Base-by-base conservation (phyloP, 1,140 invertebrate genomes). In the Drosophila micromelanica region DNA sequence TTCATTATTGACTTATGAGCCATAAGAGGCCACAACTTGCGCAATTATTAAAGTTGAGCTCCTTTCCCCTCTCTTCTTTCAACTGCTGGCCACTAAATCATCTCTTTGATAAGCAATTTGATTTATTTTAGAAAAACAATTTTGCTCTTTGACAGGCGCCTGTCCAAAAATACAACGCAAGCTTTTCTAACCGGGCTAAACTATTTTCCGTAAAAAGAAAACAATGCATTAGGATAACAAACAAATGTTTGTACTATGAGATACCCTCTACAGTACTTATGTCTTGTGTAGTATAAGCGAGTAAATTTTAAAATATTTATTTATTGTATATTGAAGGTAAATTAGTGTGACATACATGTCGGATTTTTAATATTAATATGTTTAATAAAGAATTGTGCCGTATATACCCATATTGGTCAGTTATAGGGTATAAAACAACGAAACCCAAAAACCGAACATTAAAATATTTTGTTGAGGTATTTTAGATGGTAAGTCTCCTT, bases 51-150 rank as follows among this genome's bases (percentile, higher is more conserved):
- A 86, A 86, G 82, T 86, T 76, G 64, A 78, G 55, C 67, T 59
- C 64, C 37, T 60, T 49, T 51, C 11, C 20, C 30, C 15, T 23
- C 43, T 13, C n/a, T 17, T 3, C 9, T 9, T 57, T 43, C 46
- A 59, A 55, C 71, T 65, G 62, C 56, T 65, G 63, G 74, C 82
- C 78, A 87, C 78, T 86, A 86, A 86, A 86, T 86, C 81, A 86
- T 86, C 78, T 87, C 82, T 86, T 86, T 86, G 82, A 86, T 86
- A 86, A 86, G 82, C 82, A 86, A 87, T 86, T 86, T 86, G 82
- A 86, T 86, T 86, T 86, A 86, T 86, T 87, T 86, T 86, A 63
- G 54, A 77, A 87, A 86, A 86, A 86, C 81, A 86, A 86, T 82
- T 82, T 68, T 86, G 57, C 71, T 69, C 71, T 73, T 69, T 73